phyloP scores from a whole-genome alignment of 2,888 invertebrate genomes.

The Eupithecia dodoneata region DNA sequence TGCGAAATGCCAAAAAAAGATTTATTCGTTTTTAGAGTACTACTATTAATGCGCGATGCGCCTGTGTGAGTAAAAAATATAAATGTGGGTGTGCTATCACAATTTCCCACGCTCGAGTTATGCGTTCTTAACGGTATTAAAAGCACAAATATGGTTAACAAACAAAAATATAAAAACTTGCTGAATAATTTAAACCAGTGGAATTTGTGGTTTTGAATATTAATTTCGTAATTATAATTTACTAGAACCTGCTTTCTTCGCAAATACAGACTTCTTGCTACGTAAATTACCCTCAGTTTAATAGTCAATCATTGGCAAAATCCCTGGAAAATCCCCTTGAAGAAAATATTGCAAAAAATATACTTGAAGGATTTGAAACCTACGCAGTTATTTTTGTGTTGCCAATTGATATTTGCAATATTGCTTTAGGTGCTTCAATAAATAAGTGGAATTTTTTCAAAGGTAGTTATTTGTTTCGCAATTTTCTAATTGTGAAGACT shows the following conservation, averaged over 20 bases:
- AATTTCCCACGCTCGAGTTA: too few species aligned
- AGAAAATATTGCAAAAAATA: slow-evolving; percentile 72
- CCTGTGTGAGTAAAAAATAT: too few species aligned
- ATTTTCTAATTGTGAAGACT: neutral
- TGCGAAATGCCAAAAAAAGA: too few species aligned
- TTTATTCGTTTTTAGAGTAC: too few species aligned
- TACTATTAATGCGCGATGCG: too few species aligned
- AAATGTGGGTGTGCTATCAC: too few species aligned
- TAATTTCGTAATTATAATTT: neutral
- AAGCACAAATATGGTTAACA: too few species aligned
- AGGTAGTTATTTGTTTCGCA: neutral
- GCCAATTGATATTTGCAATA: slow-evolving; percentile 15
- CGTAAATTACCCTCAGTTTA: slow-evolving; percentile 71
- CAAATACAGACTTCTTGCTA: slow-evolving; percentile 58
- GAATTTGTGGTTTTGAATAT: neutral
- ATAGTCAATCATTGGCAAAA: slow-evolving; percentile 75
- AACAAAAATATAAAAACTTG: neutral
- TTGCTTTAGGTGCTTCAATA: neutral
- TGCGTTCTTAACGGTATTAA: too few species aligned
- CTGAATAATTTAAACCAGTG: neutral
- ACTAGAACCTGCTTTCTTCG: slow-evolving; percentile 9
- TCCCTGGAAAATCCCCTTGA: slow-evolving; percentile 74
- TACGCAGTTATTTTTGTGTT: slow-evolving; percentile 38
- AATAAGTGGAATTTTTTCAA: neutral
- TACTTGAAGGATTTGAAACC: slow-evolving; percentile 71